Evolutionary conservation across 2,797 vertebrate genomes (phyloP).

Genomic region (Dromococcyx pavoninus): DNA sequence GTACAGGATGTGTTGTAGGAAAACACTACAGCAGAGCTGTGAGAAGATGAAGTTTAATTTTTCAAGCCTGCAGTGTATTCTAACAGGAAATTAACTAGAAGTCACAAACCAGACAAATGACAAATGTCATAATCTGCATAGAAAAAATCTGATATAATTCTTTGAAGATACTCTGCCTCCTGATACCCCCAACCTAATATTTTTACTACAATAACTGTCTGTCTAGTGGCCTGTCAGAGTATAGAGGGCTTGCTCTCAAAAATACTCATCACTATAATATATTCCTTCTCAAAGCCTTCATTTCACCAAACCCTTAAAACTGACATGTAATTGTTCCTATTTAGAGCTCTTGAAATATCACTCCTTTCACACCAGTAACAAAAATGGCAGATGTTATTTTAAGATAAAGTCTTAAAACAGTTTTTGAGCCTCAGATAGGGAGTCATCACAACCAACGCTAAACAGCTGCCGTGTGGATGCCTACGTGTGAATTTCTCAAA

Average conservation of each 20-base stretch:
- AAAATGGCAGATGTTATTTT: constrained; percentile 27
- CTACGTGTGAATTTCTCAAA: background rate
- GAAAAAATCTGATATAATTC: background rate
- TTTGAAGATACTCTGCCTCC: background rate
- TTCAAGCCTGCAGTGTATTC: background rate
- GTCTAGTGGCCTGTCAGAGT: background rate
- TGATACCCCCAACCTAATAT: background rate
- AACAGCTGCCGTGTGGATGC: constrained; percentile 1
- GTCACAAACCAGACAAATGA: background rate
- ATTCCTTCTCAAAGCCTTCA: constrained; percentile 16
- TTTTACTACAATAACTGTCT: background rate
- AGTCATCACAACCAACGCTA: background rate
- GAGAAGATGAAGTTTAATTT: background rate
- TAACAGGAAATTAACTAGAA: background rate
- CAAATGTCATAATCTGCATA: background rate
- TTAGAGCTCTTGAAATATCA: background rate
- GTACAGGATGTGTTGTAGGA: background rate
- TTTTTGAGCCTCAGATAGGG: background rate
- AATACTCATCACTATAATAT: background rate
- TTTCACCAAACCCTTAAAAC: background rate
- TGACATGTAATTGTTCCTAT: background rate
- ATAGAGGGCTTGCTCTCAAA: background rate
- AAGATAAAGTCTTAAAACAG: background rate
- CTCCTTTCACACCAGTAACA: background rate
- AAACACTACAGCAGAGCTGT: background rate